phyloP scores from a whole-genome alignment of 2,113 vertebrate genomes.

The Macquaria australasica region DNA sequence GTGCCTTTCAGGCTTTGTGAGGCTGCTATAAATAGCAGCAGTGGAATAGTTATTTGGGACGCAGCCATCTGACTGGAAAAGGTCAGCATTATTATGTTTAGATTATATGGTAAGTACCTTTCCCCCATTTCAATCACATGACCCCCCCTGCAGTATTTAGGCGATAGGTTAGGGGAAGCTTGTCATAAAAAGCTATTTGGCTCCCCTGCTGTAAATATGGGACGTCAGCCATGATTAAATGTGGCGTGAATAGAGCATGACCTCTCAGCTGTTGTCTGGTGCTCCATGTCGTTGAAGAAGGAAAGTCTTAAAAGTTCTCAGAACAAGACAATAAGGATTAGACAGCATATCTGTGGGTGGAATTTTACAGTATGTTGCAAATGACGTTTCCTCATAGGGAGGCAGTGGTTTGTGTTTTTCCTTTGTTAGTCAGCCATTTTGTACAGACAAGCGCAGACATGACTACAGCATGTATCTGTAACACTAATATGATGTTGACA shows the following conservation, averaged over 20 bases:
- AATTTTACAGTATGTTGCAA: constrained; percentile 37
- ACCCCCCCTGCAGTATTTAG: constrained; percentile 44
- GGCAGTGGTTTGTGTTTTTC: background rate
- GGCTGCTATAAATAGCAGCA: constrained; percentile 68
- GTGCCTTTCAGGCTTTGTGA: constrained; percentile 41
- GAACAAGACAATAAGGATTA: background rate
- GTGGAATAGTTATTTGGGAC: constrained; percentile 55
- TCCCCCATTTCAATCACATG: constrained; percentile 79
- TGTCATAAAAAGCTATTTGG: constrained; percentile 27
- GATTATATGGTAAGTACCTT: constrained; percentile 70
- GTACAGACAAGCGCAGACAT: background rate
- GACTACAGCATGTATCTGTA: constrained; percentile 16
- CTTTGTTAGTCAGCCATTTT: constrained; percentile 21
- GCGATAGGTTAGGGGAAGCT: constrained; percentile 18
- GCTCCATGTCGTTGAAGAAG: background rate
- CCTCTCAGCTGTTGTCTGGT: constrained; percentile 50
- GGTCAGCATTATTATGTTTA: constrained; percentile 78
- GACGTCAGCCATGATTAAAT: constrained; percentile 37
- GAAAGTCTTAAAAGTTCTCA: background rate
- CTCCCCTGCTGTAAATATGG: constrained; percentile 45
- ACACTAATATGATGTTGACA: constrained; percentile 28
- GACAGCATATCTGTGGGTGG: background rate
- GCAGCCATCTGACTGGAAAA: constrained; percentile 68
- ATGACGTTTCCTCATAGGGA: background rate
- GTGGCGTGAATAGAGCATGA: constrained; percentile 13